Conservation (phyloP, 2,113 vertebrate genomes). For the Myiozetetes cayanensis region DNA sequence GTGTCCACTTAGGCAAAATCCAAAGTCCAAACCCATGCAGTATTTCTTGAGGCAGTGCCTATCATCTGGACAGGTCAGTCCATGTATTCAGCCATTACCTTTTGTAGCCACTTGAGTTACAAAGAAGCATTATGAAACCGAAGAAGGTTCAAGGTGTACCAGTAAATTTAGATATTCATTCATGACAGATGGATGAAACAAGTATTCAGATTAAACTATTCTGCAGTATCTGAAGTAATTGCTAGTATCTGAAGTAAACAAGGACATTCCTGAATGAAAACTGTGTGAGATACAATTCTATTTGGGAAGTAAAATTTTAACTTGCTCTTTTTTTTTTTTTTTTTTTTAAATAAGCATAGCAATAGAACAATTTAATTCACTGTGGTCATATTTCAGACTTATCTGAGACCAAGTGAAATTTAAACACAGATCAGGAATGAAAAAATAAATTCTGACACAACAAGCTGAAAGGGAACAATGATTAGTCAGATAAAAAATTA, state of each 20-base stretch:
- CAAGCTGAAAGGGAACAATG: not conserved
- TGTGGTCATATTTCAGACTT: not conserved
- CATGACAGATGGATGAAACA: not conserved
- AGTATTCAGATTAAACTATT: not conserved
- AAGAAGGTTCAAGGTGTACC: not conserved
- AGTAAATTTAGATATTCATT: not conserved
- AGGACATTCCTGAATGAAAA: not conserved
- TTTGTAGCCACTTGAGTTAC: not conserved
- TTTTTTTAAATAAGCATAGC: not conserved
- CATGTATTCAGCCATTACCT: not conserved
- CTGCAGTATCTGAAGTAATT: not conserved
- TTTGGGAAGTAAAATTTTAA: not conserved
- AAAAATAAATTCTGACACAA: not conserved
- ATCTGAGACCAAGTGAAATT: not conserved
- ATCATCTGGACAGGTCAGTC: not conserved
- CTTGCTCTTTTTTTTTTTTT: not conserved
- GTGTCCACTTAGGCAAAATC: not conserved
- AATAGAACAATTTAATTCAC: not conserved
- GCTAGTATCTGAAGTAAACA: not conserved
- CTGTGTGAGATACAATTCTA: not conserved
- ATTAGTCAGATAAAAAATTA: not conserved
- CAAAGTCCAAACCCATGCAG: not conserved
- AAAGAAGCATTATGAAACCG: not conserved
- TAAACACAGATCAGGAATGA: not conserved
- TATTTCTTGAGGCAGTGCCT: not conserved